These are phyloP conservation scores for Sebastes goodei DNA, from an alignment of 2,797 vertebrate genomes.

Conservation along the genomic window DNA sequence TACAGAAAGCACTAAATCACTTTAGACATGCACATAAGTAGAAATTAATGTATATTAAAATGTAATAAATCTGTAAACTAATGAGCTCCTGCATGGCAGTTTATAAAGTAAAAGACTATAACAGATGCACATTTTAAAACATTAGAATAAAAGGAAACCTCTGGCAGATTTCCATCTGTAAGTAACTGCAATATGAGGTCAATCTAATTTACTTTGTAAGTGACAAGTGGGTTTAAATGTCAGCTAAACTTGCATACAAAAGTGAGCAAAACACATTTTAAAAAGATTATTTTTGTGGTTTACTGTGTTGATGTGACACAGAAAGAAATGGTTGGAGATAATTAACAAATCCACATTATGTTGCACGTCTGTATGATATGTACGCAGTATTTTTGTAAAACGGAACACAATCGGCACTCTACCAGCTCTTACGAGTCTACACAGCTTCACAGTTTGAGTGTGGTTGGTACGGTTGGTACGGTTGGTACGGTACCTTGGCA, in stretches of 20 bases:
- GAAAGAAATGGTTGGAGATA: not conserved
- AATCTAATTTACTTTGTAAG: no score
- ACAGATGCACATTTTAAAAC: not conserved
- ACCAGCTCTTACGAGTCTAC: not conserved
- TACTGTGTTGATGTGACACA: not conserved
- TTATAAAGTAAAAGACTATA: not conserved
- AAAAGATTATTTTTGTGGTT: not conserved
- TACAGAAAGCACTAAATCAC: not conserved
- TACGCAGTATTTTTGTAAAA: no score
- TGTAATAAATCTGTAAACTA: not conserved
- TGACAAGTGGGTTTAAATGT: not conserved
- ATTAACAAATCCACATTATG: not conserved
- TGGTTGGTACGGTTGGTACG: not conserved
- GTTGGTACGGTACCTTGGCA: slow-evolving; percentile 80
- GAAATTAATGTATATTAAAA: not conserved
- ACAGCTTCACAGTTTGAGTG: not conserved
- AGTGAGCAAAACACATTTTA: not conserved
- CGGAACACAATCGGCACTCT: not conserved
- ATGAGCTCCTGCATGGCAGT: not conserved
- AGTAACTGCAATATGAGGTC: not conserved
- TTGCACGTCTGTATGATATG: not conserved
- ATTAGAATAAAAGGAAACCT: not conserved
- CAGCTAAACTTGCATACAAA: not conserved
- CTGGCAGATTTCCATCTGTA: not conserved
- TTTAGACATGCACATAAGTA: not conserved